Conservation (phyloP, 2,888 invertebrate species). For the Drosophila neutralis region DNA sequence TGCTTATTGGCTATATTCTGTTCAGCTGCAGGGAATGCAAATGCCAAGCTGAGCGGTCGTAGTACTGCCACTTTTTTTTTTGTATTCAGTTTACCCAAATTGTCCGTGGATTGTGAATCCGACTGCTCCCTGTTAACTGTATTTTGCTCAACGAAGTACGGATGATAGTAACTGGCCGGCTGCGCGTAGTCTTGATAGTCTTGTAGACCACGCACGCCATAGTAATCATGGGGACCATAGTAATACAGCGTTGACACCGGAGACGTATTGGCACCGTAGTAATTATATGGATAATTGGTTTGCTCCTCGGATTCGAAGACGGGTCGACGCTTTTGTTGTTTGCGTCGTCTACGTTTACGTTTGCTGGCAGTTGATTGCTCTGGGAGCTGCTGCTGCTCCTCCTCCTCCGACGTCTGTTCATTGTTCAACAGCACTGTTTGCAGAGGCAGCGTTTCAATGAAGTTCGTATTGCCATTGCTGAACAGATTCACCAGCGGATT, state of each 20-base stretch:
- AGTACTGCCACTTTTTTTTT: slow-evolving; percentile 53
- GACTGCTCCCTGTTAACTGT: neutral
- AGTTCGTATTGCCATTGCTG: slow-evolving; percentile 63
- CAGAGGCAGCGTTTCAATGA: slow-evolving; percentile 67
- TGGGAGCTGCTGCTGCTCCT: slow-evolving; percentile 7
- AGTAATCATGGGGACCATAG: slow-evolving; percentile 52
- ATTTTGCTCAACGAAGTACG: neutral
- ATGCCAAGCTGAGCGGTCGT: slow-evolving; percentile 40
- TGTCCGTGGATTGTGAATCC: neutral
- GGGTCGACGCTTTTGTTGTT: slow-evolving; percentile 52
- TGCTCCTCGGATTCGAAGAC: slow-evolving; percentile 37
- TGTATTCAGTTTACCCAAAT: slow-evolving; percentile 30
- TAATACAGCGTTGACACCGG: slow-evolving; percentile 38
- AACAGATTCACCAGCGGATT: slow-evolving; percentile 76
- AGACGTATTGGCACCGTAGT: slow-evolving; percentile 31
- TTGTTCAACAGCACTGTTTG: slow-evolving; percentile 17
- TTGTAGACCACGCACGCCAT: slow-evolving; percentile 51
- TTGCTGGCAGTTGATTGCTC: slow-evolving; percentile 37
- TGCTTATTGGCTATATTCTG: neutral
- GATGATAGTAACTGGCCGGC: slow-evolving; percentile 38
- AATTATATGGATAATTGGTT: slow-evolving; percentile 39
- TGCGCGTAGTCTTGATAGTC: slow-evolving; percentile 34
- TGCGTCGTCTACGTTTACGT: slow-evolving; percentile 63
- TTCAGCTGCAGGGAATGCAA: slow-evolving; percentile 11
- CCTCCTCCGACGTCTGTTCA: neutral